Conservation (phyloP, 2,113 vertebrate species). For the Petromus typicus region DNA sequence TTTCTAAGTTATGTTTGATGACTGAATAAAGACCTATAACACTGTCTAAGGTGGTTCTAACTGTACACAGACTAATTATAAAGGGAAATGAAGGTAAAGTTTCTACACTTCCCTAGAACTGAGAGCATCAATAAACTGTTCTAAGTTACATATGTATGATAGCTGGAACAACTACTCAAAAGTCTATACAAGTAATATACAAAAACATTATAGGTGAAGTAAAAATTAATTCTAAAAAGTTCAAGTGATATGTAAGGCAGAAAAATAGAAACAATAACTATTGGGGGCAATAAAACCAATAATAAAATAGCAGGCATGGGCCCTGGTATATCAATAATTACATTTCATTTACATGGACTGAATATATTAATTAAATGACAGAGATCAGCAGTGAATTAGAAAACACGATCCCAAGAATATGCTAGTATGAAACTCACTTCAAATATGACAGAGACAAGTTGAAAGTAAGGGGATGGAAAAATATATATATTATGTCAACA, state of each 20-base stretch:
- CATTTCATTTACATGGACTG: not conserved
- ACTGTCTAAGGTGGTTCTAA: not conserved
- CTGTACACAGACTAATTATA: not conserved
- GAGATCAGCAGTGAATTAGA: not conserved
- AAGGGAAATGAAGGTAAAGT: not conserved
- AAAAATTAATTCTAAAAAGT: not conserved
- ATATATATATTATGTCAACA: not conserved
- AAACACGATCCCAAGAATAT: not conserved
- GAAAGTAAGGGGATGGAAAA: not conserved
- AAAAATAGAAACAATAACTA: not conserved
- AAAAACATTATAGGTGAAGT: not conserved
- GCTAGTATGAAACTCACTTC: not conserved
- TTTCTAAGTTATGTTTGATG: not conserved
- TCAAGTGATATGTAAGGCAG: not conserved
- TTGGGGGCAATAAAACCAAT: not conserved
- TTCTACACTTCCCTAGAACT: not conserved
- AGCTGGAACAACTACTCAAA: not conserved
- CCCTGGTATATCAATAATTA: not conserved
- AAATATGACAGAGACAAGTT: not conserved
- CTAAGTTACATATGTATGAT: not conserved
- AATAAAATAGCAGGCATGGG: not conserved
- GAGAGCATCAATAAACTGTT: not conserved
- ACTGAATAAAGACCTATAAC: not conserved
- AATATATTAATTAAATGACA: constrained; percentile 14
- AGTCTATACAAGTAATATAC: not conserved